phyloP scores from a whole-genome alignment of 2,888 invertebrate species.

The Trilocha varians region DNA sequence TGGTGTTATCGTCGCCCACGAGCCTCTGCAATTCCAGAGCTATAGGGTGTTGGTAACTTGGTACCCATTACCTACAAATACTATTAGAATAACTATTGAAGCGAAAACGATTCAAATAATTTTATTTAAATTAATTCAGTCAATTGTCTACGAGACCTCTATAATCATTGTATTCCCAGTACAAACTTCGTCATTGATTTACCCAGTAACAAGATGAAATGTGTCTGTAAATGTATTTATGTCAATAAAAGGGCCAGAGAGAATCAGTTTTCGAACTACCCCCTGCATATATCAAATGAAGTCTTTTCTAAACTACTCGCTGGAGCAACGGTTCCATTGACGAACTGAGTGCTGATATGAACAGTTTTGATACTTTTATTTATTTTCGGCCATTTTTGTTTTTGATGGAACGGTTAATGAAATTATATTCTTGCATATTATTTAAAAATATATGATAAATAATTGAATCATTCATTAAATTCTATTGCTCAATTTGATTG shows the following conservation, averaged over 20 bases:
- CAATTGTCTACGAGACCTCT: neutral
- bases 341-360: constrained; percentile 28
- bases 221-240: constrained; percentile 40
- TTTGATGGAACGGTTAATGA: too few species aligned
- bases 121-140: neutral
- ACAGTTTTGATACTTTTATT: constrained; percentile 23
- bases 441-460: too few species aligned
- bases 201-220: constrained; percentile 38
- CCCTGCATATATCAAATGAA: constrained; percentile 62
- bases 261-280: constrained; percentile 40
- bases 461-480: too few species aligned
- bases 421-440: neutral
- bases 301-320: constrained; percentile 65
- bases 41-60: too few species aligned
- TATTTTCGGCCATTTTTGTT: constrained; percentile 5
- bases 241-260: constrained; percentile 31
- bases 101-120: too few species aligned
- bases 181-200: constrained; percentile 25
- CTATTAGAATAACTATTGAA: too few species aligned
- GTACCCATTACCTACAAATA: too few species aligned
- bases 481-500: too few species aligned
- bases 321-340: constrained; percentile 57
- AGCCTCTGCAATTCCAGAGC: too few species aligned
- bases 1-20: too few species aligned
- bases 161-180: neutral